phyloP scores from a whole-genome alignment of 2,888 invertebrate species.

The Microctonus aethiopoides region DNA sequence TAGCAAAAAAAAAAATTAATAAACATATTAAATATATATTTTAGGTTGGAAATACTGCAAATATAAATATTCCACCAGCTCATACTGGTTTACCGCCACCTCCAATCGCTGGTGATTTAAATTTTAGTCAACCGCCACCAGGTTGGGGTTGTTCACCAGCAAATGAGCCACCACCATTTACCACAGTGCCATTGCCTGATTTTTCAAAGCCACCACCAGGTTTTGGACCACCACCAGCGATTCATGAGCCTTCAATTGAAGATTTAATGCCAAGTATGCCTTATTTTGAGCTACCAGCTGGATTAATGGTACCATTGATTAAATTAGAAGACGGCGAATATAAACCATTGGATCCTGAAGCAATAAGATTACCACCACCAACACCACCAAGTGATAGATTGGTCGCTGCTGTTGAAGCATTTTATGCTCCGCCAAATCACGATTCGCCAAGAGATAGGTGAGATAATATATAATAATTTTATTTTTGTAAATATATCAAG shows the following conservation, averaged over 20 bases:
- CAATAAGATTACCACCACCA: conserved; percentile 92
- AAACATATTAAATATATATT: not conserved
- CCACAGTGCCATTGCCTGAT: conserved; percentile 74
- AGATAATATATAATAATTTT: conserved; percentile 34
- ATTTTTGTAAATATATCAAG: too few relatives aligned
- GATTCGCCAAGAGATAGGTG: conserved; percentile 94
- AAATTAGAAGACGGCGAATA: conserved; percentile 92
- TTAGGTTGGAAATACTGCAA: conserved; percentile 55
- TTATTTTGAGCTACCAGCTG: conserved; percentile 97
- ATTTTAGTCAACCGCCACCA: conserved; percentile 72
- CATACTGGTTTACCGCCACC: conserved; percentile 53
- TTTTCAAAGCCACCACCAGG: conserved; percentile 90
- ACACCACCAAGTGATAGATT: conserved; percentile 94
- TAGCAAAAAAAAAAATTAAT: not conserved
- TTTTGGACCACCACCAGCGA: conserved; percentile 68
- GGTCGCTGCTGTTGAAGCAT: conserved; percentile 93
- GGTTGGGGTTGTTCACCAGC: conserved; percentile 69
- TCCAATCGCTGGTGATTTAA: conserved; percentile 70
- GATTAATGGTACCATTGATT: conserved; percentile 96
- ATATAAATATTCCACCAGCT: conserved; percentile 54
- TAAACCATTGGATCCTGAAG: conserved; percentile 88
- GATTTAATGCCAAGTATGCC: conserved; percentile 91
- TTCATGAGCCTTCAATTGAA: conserved; percentile 71
- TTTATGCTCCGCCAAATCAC: conserved; percentile 94
- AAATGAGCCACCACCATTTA: conserved; percentile 57